These are phyloP conservation scores for Anolis carolinensis DNA, from an alignment of 2,113 vertebrate species.

Conservation along the genomic window DNA sequence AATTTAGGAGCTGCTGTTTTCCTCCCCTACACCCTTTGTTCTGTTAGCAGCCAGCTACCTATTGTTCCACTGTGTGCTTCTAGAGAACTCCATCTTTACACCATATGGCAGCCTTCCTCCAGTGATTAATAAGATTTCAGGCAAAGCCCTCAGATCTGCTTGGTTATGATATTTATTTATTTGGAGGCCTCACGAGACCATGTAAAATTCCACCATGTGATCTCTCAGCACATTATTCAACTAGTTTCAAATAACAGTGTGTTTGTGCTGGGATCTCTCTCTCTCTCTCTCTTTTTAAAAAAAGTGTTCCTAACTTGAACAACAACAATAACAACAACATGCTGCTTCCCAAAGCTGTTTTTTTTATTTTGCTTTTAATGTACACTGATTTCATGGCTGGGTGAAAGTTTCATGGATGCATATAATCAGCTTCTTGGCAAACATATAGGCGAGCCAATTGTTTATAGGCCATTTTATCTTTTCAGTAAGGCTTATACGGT, in stretches of 20 bases:
- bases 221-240: conserved; percentile 60
- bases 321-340: not conserved
- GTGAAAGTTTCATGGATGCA: conserved; percentile 49
- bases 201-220: conserved; percentile 50
- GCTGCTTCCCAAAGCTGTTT: not conserved
- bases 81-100: conserved; percentile 27
- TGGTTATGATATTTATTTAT: conserved; percentile 66
- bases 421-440: conserved; percentile 57
- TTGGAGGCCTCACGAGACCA: conserved; percentile 69
- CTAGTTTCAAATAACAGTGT: conserved; percentile 56
- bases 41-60: conserved; percentile 44
- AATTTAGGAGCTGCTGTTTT: conserved; percentile 35
- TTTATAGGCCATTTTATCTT: not conserved
- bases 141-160: conserved; percentile 64
- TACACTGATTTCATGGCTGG: conserved; percentile 47
- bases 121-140: conserved; percentile 73
- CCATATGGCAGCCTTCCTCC: conserved; percentile 68
- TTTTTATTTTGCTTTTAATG: not conserved
- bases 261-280: conserved; percentile 1
- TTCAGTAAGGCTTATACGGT: not conserved
- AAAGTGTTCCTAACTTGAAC: not conserved
- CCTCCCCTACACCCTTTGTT: conserved; percentile 48
- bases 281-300: not conserved
- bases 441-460: conserved; percentile 38
- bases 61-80: conserved; percentile 56